Percentiles rank a stretch among this genome's conserved stretches.
phyloP scores from a whole-genome alignment of 2,888 invertebrate genomes.

The Coelinius sp. region DNA sequence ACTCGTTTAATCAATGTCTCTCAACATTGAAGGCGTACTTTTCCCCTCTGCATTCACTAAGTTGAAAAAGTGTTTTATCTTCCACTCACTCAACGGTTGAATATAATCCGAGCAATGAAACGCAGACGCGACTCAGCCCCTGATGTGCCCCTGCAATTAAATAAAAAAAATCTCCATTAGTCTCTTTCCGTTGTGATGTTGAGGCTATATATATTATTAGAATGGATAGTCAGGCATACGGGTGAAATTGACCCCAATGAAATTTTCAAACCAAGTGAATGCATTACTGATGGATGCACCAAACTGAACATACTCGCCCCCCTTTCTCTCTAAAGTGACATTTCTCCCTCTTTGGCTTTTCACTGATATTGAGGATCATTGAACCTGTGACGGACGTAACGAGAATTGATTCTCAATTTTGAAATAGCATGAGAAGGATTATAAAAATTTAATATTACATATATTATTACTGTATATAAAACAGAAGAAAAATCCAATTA shows the following conservation, averaged over 20 bases:
- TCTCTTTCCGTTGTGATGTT: slow-evolving; percentile 11
- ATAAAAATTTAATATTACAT: not conserved
- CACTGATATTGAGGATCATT: not conserved
- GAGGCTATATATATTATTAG: slow-evolving; percentile 12
- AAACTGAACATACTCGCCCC: not conserved
- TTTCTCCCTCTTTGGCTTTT: not conserved
- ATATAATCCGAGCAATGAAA: slow-evolving; percentile 19
- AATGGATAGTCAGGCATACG: not conserved
- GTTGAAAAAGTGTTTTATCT: slow-evolving; percentile 21
- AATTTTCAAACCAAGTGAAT: slow-evolving; percentile 10
- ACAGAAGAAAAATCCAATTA: slow-evolving; percentile 7
- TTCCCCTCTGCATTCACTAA: not conserved
- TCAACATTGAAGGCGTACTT: not conserved
- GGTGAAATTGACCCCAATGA: slow-evolving; percentile 1
- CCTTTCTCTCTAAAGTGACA: not conserved
- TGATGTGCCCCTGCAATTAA: not conserved
- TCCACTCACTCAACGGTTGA: slow-evolving; percentile 3
- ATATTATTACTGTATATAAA: not conserved
- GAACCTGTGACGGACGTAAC: not conserved
- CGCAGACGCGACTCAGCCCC: slow-evolving; percentile 14
- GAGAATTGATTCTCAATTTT: not conserved
- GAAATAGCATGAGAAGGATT: not conserved
- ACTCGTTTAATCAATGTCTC: slow-evolving; percentile 20
- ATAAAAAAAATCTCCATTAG: slow-evolving; percentile 24
- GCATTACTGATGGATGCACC: slow-evolving; percentile 8